Evolutionary conservation across 2,113 vertebrate species (phyloP), one percentile per base, ranked within the genome.

Genomic region (Albula goreensis): DNA sequence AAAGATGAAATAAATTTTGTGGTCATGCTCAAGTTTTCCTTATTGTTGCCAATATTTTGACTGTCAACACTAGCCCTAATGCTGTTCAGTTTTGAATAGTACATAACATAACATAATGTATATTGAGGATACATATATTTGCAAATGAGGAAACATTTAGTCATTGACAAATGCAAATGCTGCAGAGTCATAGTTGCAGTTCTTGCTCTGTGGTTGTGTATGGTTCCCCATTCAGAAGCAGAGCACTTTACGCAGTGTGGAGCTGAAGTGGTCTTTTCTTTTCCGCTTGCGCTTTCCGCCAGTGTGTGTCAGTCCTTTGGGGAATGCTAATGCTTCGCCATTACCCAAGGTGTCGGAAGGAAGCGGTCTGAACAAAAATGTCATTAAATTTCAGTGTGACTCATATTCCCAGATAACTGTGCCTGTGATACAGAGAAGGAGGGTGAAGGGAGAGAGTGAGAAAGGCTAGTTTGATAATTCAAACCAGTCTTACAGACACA

Each of bases 261-360:
- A 19, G 60, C 60, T 66, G 60, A 22, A 22, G 5, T 15, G 53
- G 53, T 12, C 12, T 22, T 66, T 19, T 66, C 53, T 74, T 25
- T 70, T 4, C 22, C 31, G n/a, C 70, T 70, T 17, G 17, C n/a
- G 6, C 19, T 17, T 3, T 70, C 70, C 2, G 5, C 10, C 70
- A 1, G 22, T 74, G 2, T 31, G 25, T 6, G 25, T 83, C 53
- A 63, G 8, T 48, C 81, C 53, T 63, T 22, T 57, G 31, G 81
- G 25, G 53, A 41, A 83, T 83, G 81, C 53, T 83, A 60, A 83
- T 83, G 12, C 53, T 17, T 83, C 12, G 41, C 81, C 60, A 41
- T 83, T 63, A 83, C n/a, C 31, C 56, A 19, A 49, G 81, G 81
- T 31, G 81, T 63, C n/a, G 53, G 10, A 8, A 57, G 41, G 52